These are phyloP conservation scores for Diplosoma virens DNA, from an alignment of 23 tunicate genomes.

Conservation along the genomic window DNA sequence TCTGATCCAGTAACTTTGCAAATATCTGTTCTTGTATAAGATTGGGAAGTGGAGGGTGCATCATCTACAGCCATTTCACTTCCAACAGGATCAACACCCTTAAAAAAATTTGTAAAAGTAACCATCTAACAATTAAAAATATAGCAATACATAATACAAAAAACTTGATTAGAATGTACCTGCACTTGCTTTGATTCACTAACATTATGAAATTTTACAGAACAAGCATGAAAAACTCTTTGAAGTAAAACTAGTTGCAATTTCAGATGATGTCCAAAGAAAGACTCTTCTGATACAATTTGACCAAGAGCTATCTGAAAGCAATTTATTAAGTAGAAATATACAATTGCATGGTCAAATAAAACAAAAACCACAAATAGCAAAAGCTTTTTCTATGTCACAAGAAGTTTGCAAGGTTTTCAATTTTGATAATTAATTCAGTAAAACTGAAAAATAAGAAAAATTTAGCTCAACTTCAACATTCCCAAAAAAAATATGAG, in stretches of 20 bases:
- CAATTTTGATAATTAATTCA: no score
- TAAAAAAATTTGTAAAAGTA: background rate
- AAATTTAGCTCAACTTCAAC: no score
- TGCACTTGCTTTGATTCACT: constrained; percentile 2
- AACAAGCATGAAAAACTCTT: constrained; percentile 80
- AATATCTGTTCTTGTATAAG: background rate
- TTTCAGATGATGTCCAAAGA: constrained; percentile 64
- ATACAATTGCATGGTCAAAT: no score
- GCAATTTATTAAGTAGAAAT: no score
- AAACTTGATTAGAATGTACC: no score
- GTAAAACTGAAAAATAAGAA: no score
- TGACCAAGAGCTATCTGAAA: constrained; percentile 61
- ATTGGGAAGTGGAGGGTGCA: background rate
- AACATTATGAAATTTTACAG: constrained; percentile 57
- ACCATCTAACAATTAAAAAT: background rate
- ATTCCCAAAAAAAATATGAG: no score
- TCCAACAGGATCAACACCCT: background rate
- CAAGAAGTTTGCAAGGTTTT: no score
- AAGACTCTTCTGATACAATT: constrained; percentile 62
- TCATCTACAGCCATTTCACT: background rate
- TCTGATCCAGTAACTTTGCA: constrained; percentile 42
- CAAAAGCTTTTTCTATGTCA: no score
- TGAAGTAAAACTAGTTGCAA: constrained; percentile 59
- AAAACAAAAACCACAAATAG: no score
- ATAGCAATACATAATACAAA: no score